These are phyloP conservation scores for Eonycteris spelaea DNA, from an alignment of 2,113 vertebrate species.

Conservation along the genomic window DNA sequence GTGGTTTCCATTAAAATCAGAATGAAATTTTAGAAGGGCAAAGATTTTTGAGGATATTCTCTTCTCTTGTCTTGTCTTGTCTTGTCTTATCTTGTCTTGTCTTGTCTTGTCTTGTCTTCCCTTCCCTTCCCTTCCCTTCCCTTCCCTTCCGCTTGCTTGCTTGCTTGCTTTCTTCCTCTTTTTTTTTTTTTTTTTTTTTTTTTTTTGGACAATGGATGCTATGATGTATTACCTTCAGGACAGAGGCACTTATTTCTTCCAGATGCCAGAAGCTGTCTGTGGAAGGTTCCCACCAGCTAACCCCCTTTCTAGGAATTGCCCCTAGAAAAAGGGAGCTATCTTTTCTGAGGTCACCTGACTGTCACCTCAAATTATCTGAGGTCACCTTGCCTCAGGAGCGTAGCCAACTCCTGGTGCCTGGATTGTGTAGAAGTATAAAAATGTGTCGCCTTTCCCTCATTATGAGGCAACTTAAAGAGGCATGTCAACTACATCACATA, in stretches of 20 bases:
- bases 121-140: too few species aligned
- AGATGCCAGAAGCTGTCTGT: background rate
- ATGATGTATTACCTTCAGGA: background rate
- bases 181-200: too few species aligned
- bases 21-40: background rate
- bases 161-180: too few species aligned
- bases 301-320: background rate
- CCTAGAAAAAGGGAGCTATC: background rate
- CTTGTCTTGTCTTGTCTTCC: too few species aligned
- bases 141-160: too few species aligned
- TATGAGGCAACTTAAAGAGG: background rate
- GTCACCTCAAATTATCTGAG: background rate
- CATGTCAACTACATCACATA: background rate
- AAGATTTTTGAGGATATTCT: background rate
- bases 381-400: background rate
- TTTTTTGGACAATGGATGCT: too few species aligned
- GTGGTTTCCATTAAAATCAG: background rate
- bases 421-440: background rate
- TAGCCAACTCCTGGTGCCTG: too few species aligned
- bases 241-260: fast-evolving
- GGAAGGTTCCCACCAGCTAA: background rate
- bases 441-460: background rate
- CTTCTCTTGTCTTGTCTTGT: too few species aligned
- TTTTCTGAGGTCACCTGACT: background rate
- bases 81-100: too few species aligned